Base-by-base conservation (phyloP, 1,140 invertebrate genomes). In the Drosophila persimilis region DNA sequence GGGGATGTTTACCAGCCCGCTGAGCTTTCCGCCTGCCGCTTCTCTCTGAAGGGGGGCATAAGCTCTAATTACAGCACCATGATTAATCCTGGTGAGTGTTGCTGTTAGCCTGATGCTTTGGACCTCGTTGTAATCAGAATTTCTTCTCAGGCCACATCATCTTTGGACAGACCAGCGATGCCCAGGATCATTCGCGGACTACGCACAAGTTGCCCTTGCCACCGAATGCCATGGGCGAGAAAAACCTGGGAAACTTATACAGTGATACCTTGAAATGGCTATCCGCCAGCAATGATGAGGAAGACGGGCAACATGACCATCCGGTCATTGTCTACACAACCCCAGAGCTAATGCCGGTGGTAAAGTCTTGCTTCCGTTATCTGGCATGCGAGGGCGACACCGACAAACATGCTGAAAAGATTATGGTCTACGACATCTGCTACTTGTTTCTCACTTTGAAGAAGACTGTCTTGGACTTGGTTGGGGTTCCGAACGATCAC, bases 151-250 rank as follows among this genome's bases (percentile, higher is more conserved):
- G 74, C 11, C 69, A 81, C 0, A 46, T 78, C 0, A 75, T 81
- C 5, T 90, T 85, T 35, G 90, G 90, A 1, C 80, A 72, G 17
- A 29, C 46, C 22, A 69, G 74, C 73, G 76, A 90, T 6, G 64
- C 90, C 6, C 57, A 64, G 24, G 48, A 67, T 9, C 81, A 91
- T 47, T 22, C 80, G 0, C 35, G 39, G 0, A 62, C 48, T 0
- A 89, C 90, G 0, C 90, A 91, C 35, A 52, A 64, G 6, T 48
- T 91, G 11, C 90, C 90, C 0, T 31, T 91, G 41, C 90, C 88
- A 1, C 90, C 90, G 0, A 55, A 74, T 3, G 90, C 90, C 9
- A 15, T 89, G 35, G 90, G 90, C 0, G 90, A 91, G 8, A 24
- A 15, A 0, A 50, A 90, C 45, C 64, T 91, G 55, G 72, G n/a